phyloP scores from a whole-genome alignment of 2,888 invertebrate genomes.

The Helleia helle region DNA sequence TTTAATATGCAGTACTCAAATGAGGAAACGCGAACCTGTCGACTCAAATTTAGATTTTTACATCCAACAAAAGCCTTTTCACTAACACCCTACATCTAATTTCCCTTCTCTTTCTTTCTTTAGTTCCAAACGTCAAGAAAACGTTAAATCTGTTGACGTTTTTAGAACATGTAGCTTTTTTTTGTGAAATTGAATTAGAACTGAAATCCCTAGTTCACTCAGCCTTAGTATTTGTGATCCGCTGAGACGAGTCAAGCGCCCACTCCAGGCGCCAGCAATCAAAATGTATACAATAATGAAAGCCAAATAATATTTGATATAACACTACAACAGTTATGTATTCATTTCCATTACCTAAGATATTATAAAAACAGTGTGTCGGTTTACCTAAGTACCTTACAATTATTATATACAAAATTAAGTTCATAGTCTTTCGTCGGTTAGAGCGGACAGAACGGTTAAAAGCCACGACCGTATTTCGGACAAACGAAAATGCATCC shows the following conservation, averaged over 20 bases:
- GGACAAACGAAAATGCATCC: constrained; percentile 5
- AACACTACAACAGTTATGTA: constrained; percentile 66
- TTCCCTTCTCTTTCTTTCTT: constrained; percentile 41
- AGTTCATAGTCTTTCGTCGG: constrained; percentile 65
- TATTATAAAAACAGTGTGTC: constrained; percentile 71
- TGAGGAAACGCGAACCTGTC: constrained; percentile 42
- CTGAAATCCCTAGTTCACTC: not conserved
- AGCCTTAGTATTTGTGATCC: not conserved
- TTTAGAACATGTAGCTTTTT: not conserved
- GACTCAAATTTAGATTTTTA: constrained; percentile 32
- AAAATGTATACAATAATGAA: constrained; percentile 43
- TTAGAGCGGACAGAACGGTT: constrained; percentile 50
- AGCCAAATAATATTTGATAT: constrained; percentile 58
- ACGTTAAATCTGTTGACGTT: not conserved
- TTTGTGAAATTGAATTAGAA: not conserved
- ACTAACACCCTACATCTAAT: constrained; percentile 37
- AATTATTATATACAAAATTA: constrained; percentile 67
- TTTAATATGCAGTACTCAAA: constrained; percentile 31
- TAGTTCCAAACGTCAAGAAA: constrained; percentile 12
- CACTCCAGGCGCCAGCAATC: constrained; percentile 22
- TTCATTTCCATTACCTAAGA: constrained; percentile 59
- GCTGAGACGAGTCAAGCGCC: constrained; percentile 2
- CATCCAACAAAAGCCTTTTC: constrained; percentile 42
- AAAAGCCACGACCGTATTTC: constrained; percentile 36
- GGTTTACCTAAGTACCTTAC: constrained; percentile 59